Evolutionary conservation across 1,140 invertebrate genomes (phyloP).

Genomic region (Drosophila elegans): DNA sequence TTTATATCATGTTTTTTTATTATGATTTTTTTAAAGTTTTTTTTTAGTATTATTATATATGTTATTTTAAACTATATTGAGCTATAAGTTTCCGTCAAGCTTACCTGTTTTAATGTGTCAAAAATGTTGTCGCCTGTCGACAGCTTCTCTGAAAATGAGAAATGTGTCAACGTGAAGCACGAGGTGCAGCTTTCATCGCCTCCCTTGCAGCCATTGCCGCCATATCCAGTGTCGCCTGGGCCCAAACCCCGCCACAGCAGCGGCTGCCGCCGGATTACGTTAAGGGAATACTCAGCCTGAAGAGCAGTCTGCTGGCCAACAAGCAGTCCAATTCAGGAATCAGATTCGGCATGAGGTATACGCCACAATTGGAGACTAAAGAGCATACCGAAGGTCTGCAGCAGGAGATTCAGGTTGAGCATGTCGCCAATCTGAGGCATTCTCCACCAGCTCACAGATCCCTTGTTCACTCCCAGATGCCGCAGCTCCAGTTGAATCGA

Average conservation of each 20-base stretch:
- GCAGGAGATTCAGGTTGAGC: slow-evolving; percentile 9
- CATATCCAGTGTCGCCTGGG: slow-evolving; percentile 7
- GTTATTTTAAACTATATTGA: too few relatives aligned
- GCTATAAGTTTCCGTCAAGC: neutral
- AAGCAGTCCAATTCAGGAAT: neutral
- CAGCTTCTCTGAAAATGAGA: slow-evolving; percentile 35
- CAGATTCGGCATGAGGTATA: neutral
- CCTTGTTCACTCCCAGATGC: slow-evolving; percentile 13
- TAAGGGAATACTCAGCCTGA: slow-evolving; percentile 63
- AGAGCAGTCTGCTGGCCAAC: slow-evolving; percentile 48
- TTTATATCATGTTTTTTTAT: neutral
- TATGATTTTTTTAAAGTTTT: neutral
- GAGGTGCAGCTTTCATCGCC: slow-evolving; percentile 14
- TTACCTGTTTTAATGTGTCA: slow-evolving; percentile 27
- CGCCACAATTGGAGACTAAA: neutral
- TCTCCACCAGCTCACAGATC: slow-evolving; percentile 1
- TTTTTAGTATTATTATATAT: too few relatives aligned
- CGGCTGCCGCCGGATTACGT: slow-evolving; percentile 39
- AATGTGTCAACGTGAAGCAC: slow-evolving; percentile 50
- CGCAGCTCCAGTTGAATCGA: neutral
- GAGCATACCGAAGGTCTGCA: slow-evolving; percentile 14
- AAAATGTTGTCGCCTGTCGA: slow-evolving; percentile 30
- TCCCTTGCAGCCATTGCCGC: slow-evolving; percentile 11
- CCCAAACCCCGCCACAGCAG: neutral
- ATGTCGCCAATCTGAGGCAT: neutral